Base-by-base conservation (phyloP, 2,797 vertebrate genomes). In the Lemur catta region DNA sequence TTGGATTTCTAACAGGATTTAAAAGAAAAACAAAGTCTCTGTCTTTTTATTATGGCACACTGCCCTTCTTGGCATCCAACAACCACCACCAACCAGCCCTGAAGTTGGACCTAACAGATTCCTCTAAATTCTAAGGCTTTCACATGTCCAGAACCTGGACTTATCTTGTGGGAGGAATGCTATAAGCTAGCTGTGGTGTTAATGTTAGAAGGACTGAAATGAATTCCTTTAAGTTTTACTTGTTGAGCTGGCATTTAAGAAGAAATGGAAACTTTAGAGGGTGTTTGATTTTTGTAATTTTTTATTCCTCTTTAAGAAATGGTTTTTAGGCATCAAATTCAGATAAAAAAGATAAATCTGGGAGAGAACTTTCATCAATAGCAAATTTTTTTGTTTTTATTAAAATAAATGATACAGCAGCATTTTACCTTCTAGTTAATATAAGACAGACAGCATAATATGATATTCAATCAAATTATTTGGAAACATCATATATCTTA, bases 321-420 rank as follows among this genome's bases (percentile, higher is more conserved):
- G 15, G 35, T 50, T 69, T 94, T 90, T 75, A 85, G 63, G 15
- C 17, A 91, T 33, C n/a, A 65, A n/a, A 48, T 43, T 72, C 26
- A 79, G 65, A 87, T 89, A 82, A 88, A 84, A 74, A 93, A 85
- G 41, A 72, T 94, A 84, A 93, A 95, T 59, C 48, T 89, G 7
- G 26, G 88, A 85, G 50, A 92, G 26, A 65, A 10, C 1, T 95
- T 89, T 93, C 55, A 93, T 76, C 74, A 87, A 71, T 69, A 69
- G 38, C 17, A 94, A 86, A n/a, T 30, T 63, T 63, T 63, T 43
- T 41, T 59, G 1, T 41, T 95, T 92, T 95, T 82, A 85, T 72
- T 89, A 89, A 91, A 94, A 92, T 87, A 90, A 91, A 88, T 84
- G 38, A 41, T 75, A 75, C 28, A 4, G 30, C 80, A 84, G 89